Conservation (phyloP, 2,888 invertebrate species). For the Crepidodera aurea region DNA sequence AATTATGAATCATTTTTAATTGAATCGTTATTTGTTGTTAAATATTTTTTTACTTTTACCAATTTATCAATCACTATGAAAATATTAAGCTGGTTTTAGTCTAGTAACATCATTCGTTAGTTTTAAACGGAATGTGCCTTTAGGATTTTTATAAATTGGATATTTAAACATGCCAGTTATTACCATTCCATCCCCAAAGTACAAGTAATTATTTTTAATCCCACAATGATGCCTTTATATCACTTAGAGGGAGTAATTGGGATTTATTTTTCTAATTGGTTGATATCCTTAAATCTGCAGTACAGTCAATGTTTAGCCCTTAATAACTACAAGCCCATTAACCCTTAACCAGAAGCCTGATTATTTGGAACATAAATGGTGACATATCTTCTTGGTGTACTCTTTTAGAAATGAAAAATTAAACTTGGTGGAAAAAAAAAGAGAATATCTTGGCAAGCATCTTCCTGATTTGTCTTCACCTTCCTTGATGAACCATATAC, state of each 20-base stretch:
- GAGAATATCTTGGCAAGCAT: too few relatives aligned
- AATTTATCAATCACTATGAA: background rate
- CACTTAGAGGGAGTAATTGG: slow-evolving; percentile 8
- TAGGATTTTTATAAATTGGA: background rate
- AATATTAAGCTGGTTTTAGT: background rate
- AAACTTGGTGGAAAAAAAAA: too few relatives aligned
- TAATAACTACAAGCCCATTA: too few relatives aligned
- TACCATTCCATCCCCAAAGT: slow-evolving; percentile 1
- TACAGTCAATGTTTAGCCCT: background rate
- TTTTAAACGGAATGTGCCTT: slow-evolving; percentile 6
- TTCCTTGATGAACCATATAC: too few relatives aligned
- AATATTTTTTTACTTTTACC: too few relatives aligned
- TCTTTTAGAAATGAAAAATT: too few relatives aligned
- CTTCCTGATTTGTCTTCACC: too few relatives aligned
- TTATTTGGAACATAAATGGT: too few relatives aligned
- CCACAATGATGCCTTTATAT: background rate
- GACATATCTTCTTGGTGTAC: too few relatives aligned
- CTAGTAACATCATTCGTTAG: background rate
- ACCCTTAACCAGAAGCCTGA: too few relatives aligned
- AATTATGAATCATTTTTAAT: too few relatives aligned
- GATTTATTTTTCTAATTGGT: background rate
- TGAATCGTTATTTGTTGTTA: too few relatives aligned
- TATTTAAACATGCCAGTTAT: slow-evolving; percentile 8
- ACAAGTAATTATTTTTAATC: background rate
- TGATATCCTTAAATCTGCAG: background rate